These are phyloP conservation scores for Glyphotaelius pellucidus DNA, from an alignment of 2,888 invertebrate species.

Conservation along the genomic window DNA sequence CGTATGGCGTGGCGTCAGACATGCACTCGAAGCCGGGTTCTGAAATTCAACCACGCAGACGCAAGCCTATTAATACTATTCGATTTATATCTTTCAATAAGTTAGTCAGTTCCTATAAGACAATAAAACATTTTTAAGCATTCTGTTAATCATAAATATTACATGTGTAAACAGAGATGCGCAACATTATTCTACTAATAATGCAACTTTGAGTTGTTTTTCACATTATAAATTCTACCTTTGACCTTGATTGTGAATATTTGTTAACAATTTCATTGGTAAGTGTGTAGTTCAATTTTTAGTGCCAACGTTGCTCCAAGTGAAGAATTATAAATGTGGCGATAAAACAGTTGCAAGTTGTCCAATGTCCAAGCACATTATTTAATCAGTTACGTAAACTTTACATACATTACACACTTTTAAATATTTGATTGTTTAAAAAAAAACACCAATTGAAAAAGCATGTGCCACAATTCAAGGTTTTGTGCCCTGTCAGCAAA, in stretches of 20 bases:
- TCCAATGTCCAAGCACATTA: not conserved
- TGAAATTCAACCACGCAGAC: too few relatives aligned
- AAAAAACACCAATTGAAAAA: not conserved
- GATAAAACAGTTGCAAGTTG: not conserved
- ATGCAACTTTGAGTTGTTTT: not conserved
- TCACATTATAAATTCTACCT: not conserved
- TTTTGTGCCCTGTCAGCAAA: not conserved
- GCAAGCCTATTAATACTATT: too few relatives aligned
- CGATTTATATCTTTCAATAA: too few relatives aligned
- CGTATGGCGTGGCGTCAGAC: too few relatives aligned
- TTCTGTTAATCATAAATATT: not conserved
- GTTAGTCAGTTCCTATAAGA: too few relatives aligned
- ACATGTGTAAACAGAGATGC: not conserved
- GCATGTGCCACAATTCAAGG: not conserved
- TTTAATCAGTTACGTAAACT: slow-evolving; percentile 1
- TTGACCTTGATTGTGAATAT: slow-evolving; percentile 9
- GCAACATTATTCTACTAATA: not conserved
- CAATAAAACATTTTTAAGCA: too few relatives aligned
- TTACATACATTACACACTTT: slow-evolving; percentile 22
- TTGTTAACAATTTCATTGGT: not conserved
- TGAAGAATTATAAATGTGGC: not conserved
- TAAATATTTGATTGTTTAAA: slow-evolving; percentile 33
- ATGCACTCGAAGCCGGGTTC: too few relatives aligned
- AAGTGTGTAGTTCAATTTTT: not conserved
- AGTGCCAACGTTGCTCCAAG: not conserved